phyloP scores from a whole-genome alignment of 2,888 invertebrate species.

The Ennomos erosarius region DNA sequence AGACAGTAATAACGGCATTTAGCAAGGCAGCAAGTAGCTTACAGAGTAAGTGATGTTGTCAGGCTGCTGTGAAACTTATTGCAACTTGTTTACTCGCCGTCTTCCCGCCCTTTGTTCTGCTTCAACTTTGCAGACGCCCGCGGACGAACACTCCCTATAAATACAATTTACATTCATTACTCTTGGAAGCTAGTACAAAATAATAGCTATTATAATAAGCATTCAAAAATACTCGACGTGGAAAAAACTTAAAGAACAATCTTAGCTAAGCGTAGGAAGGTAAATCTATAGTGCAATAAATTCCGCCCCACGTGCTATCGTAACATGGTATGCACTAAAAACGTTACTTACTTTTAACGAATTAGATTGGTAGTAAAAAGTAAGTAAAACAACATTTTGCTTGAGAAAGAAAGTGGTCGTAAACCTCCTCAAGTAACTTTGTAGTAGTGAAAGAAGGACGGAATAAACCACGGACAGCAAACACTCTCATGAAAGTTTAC shows the following conservation, averaged over 20 bases:
- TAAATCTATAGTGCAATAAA: constrained; percentile 18
- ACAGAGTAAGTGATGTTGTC: constrained; percentile 55
- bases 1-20: constrained; percentile 66
- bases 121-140: constrained; percentile 71
- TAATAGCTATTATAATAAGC: constrained; percentile 49
- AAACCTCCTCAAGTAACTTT: constrained; percentile 55
- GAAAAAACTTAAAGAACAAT: constrained; percentile 20
- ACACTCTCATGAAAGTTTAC: constrained; percentile 15
- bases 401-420: constrained; percentile 53
- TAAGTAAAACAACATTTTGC: constrained; percentile 56
- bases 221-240: constrained; percentile 16
- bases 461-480: constrained; percentile 41
- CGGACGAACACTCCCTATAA: constrained; percentile 69
- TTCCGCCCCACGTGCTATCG: constrained; percentile 25
- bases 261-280: constrained; percentile 7
- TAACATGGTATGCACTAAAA: constrained; percentile 45
- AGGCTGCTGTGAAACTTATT: constrained; percentile 70
- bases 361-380: constrained; percentile 55
- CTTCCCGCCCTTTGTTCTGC: constrained; percentile 73
- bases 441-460: constrained; percentile 41
- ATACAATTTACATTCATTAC: constrained; percentile 77
- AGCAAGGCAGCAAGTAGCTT: constrained; percentile 48
- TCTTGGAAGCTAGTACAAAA: constrained; percentile 48
- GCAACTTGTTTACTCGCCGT: constrained; percentile 78
- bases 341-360: constrained; percentile 54